Base-by-base conservation (phyloP, 1,140 invertebrate species). In the Zeugodacus cucurbitae region DNA sequence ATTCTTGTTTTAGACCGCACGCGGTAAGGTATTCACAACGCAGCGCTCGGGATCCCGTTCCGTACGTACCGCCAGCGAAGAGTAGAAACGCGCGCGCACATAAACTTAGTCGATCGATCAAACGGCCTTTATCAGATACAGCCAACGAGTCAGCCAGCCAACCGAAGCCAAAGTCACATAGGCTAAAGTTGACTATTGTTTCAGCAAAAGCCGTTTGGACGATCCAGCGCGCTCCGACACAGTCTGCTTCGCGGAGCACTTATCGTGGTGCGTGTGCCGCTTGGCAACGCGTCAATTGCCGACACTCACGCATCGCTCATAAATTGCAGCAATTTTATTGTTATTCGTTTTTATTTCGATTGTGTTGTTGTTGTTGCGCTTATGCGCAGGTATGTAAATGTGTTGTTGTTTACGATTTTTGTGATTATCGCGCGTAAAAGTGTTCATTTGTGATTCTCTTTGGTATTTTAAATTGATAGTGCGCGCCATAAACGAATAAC, bases 1-100 rank as follows among this genome's bases (percentile, higher is more conserved):
- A 82, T 82, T 82, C 41, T 82, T 82, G 74, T 82, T 82, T 82
- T 48, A 82, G 74, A 37, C 41, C 74, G 74, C 41, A 82, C 6
- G 74, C 74, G 37, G 74, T 41, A 82, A 48, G 74, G 74, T 82
- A 48, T 41, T 26, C n/a, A 48, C 10, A n/a, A 1, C 22, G 20
- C n/a, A 82, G 10, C 74, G 29, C 41, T 44, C 70, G 14, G 29
- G 48, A 10, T 37, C 17, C 14, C 67, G 22, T 6, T 41, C n/a
- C n/a, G 14, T 22, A 22, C 34, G 34, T 10, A 41, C 34, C 67
- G 14, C 29, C 3, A 32, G 10, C 20, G 34, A 2, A 37, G 34
- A 6, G 67, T 37, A 34, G 20, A 74, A 74, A 74, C 67, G 67
- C 67, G 64, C 64, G 67, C 34, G 11, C 67, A 34, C n/a, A 74